Percentiles rank a stretch among this genome's conserved stretches.
Evolutionary conservation across 2,888 invertebrate genomes (phyloP).

Genomic region (Agrotis ipsilon): DNA sequence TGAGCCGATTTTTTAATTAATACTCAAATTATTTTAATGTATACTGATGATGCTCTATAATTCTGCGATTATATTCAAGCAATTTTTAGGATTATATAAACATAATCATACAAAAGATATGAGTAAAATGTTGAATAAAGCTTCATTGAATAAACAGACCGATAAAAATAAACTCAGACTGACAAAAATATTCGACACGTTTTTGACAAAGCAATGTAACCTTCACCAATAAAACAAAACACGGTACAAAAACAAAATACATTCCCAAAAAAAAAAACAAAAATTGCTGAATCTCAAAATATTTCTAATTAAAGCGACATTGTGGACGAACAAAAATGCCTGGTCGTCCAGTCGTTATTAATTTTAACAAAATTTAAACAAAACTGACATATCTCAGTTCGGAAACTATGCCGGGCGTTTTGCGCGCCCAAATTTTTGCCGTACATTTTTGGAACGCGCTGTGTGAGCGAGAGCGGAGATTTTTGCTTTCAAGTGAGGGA

Average conservation of each 20-base stretch:
- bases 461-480: slow-evolving; percentile 61
- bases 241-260: slow-evolving; percentile 41
- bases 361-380: slow-evolving; percentile 88
- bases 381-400: slow-evolving; percentile 87
- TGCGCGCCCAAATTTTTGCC: slow-evolving; percentile 82
- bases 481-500: slow-evolving; percentile 59
- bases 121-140: background rate
- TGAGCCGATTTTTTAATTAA: no score
- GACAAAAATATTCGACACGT: slow-evolving; percentile 41
- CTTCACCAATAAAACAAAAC: slow-evolving; percentile 59
- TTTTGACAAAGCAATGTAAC: slow-evolving; percentile 51
- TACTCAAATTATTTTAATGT: no score
- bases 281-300: slow-evolving; percentile 83
- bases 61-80: no score
- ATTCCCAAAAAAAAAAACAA: slow-evolving; percentile 61
- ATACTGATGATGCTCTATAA: no score
- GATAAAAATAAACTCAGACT: slow-evolving; percentile 9
- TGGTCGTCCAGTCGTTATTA: slow-evolving; percentile 81
- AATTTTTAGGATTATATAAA: no score
- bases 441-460: slow-evolving; percentile 75
- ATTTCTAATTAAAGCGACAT: slow-evolving; percentile 87
- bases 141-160: background rate
- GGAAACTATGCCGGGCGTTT: slow-evolving; percentile 85
- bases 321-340: slow-evolving; percentile 79
- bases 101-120: no score